Base-by-base conservation (phyloP, 1,140 invertebrate species). In the Ectropis grisescens region DNA sequence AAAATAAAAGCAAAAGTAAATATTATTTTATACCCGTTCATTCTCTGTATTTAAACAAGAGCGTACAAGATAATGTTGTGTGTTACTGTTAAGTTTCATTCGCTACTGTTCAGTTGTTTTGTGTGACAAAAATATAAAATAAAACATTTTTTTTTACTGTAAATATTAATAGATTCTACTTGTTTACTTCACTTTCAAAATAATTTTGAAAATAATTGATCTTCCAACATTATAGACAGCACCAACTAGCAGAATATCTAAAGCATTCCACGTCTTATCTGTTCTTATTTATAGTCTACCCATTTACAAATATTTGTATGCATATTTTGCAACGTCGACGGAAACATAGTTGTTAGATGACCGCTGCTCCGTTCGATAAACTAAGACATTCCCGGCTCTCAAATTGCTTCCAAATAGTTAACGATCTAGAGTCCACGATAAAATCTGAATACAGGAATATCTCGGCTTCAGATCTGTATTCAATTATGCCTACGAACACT, bases 351-450 rank as follows among this genome's bases (percentile, higher is more conserved):
- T 25, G 31, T 30, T 25, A 41, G 30, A 42, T 51, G 40, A 45
- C 37, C 38, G 35, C 31, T 29, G 32, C 33, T 19, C 26, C 29
- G 41, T 33, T 29, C 31, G 27, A 39, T 49, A 49, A 44, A 45
- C 29, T 40, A 38, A 59, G 47, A 46, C 42, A 67, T 55, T 47
- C 51, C 27, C 32, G 55, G 42, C 46, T 58, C 48, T 57, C 50
- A 56, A 64, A 70, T 66, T 61, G 55, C 47, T 48, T 52, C 52
- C 46, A 58, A 58, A 61, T 57, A 56, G 48, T 64, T 66, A 49
- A 55, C 50, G 45, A 65, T 65, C 60, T 51, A 44, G 38, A 54
- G n/a, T 54, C 55, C 40, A 27, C 38, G 59, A 60, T 65, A 56
- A 33, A 33, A 64, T 54, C 47, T 37, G 47, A 46, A 47, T 51